Percentiles rank a stretch among this genome's conserved stretches.
Conservation (phyloP, 2,888 invertebrate genomes). For the Leptura quadrifasciata region DNA sequence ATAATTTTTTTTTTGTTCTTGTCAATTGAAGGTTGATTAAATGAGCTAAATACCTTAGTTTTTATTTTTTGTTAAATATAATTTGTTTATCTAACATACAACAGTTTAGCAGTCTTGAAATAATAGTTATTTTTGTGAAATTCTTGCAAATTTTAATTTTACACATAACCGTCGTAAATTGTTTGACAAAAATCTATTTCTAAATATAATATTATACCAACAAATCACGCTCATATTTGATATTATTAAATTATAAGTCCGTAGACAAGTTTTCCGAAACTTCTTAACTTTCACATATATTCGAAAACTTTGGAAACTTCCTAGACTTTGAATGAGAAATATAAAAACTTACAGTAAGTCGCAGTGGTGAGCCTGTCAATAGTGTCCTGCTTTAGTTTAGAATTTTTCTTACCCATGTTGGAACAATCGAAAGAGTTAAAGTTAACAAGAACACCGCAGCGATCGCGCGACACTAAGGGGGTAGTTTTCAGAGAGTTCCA, state of each 20-base stretch:
- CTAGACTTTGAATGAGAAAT: background rate
- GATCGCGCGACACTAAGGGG: conserved; percentile 54
- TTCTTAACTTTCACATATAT: conserved; percentile 5
- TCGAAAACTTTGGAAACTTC: background rate
- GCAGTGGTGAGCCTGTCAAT: conserved; percentile 93
- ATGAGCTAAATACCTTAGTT: no score
- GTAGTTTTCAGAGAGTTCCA: conserved; percentile 41
- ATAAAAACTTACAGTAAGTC: conserved; percentile 90
- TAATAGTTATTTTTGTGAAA: background rate
- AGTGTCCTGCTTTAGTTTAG: conserved; percentile 96
- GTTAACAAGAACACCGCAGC: conserved; percentile 40
- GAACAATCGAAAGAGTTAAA: conserved; percentile 36
- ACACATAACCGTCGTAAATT: no score
- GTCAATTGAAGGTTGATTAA: no score
- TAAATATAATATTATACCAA: background rate
- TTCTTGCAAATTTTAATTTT: background rate
- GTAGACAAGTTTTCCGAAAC: background rate
- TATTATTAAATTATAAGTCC: background rate
- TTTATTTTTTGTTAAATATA: no score
- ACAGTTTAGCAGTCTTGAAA: no score
- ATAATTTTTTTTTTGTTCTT: no score
- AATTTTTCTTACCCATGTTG: conserved; percentile 95
- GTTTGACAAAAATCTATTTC: background rate
- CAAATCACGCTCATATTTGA: background rate
- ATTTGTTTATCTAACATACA: no score